phyloP scores from a whole-genome alignment of 2,113 vertebrate species.

The Mixornis gularis region DNA sequence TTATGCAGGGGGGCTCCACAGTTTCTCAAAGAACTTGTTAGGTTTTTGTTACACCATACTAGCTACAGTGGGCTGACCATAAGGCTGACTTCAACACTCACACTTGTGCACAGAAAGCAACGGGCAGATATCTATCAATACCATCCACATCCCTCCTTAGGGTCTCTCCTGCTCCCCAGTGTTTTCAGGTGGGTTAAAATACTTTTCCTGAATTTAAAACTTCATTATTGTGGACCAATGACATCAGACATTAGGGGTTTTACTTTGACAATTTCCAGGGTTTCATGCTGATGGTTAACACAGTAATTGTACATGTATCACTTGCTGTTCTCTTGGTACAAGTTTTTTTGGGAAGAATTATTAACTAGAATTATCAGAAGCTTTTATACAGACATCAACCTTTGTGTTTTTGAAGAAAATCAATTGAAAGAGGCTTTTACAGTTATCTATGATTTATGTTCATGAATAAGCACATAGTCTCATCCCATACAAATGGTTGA shows the following conservation, averaged over 20 bases:
- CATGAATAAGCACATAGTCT: background rate
- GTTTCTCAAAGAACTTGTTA: background rate
- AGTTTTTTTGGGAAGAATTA: background rate
- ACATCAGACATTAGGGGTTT: background rate
- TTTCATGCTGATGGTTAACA: background rate
- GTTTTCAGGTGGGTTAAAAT: background rate
- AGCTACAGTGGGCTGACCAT: background rate
- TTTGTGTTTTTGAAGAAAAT: background rate
- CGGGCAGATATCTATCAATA: background rate
- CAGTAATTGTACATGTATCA: background rate
- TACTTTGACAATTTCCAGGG: background rate
- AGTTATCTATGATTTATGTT: conserved; percentile 1
- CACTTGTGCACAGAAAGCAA: background rate
- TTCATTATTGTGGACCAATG: background rate
- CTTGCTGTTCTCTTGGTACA: background rate
- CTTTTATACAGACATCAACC: background rate
- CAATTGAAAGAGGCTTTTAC: background rate
- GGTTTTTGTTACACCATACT: background rate
- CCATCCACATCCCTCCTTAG: background rate
- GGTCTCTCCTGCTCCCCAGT: background rate
- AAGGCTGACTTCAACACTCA: background rate
- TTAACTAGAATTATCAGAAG: conserved; percentile 15
- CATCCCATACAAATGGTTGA: background rate
- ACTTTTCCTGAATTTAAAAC: background rate
- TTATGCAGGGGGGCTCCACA: background rate